Base-by-base conservation (phyloP, 1,140 invertebrate species). In the Aradophagus sp. region DNA sequence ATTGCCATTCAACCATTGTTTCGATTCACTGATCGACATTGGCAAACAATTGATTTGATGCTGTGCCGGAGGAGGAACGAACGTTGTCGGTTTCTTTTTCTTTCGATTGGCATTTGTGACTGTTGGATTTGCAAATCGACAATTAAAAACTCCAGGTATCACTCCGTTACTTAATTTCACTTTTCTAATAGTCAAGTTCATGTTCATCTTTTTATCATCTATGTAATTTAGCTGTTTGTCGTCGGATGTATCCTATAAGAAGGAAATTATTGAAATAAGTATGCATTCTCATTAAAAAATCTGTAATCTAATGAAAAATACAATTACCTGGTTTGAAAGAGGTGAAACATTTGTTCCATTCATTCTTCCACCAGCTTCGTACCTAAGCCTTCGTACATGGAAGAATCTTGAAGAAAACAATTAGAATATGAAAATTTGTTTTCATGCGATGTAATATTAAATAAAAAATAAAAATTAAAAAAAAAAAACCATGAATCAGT, bases 81-180 rank as follows among this genome's bases (percentile, higher is more conserved):
- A 95, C 1, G 90, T 91, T 0, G 93, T 95, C 7, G 94, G 94
- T 78, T 95, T 95, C 77, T 96, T 96, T 82, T 95, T 95, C 77
- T 96, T 96, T 13, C 94, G 87, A 74, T 92, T 93, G 8, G 88
- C 87, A 79, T 82, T 85, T 8, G 77, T 80, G 0, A 80, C 84
- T 0, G 86, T 87, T 4, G 93, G 92, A 82, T 94, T 95, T 0
- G 89, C 87, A 69, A 96, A 94, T 23, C 93, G 88, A 79, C 95
- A 96, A 80, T 95, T 96, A 76, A 96, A 96, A 1, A 96, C 94
- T 0, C 93, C 94, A 0, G 92, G 92, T 74, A 94, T 93, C 2
- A 88, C 88, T n/a, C 83, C 80, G 47, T 87, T 87, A 15, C 76
- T 83, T 13, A 84, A 58, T 71, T 86, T 86, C 0, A 84, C 74